These are phyloP conservation scores for Bombus fervidus DNA, from an alignment of 1,140 invertebrate species.

Conservation along the genomic window DNA sequence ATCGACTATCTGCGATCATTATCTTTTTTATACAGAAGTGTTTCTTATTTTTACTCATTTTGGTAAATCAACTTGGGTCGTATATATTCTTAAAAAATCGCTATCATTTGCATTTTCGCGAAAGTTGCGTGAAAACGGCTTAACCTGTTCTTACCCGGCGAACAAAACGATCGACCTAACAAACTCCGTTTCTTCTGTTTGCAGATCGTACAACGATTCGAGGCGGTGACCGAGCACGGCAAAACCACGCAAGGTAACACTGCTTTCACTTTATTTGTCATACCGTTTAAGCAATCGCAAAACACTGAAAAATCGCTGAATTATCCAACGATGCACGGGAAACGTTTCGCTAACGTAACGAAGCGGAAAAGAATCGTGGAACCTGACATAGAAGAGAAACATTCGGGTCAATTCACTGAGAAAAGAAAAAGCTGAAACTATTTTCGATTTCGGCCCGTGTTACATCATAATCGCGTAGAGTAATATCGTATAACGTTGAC, in stretches of 20 bases:
- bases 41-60: no score
- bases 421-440: not conserved
- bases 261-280: constrained; percentile 37
- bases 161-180: not conserved
- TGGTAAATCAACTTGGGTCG: no score
- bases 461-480: constrained; percentile 35
- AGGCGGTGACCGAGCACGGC: not conserved
- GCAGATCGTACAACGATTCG: constrained; percentile 23
- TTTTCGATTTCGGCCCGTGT: not conserved
- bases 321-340: not conserved
- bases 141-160: not conserved
- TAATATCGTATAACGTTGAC: constrained; percentile 36
- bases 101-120: not conserved
- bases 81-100: no score
- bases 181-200: not conserved
- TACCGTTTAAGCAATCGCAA: not conserved
- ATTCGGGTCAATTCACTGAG: no score
- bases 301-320: no score
- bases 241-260: constrained; percentile 45
- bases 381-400: not conserved
- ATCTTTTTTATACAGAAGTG: no score
- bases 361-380: not conserved
- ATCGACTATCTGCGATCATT: no score
- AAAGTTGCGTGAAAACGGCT: not conserved
- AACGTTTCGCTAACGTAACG: no score